Evolutionary conservation across 2,797 vertebrate species (phyloP).

Genomic region (Galagoides demidoff): DNA sequence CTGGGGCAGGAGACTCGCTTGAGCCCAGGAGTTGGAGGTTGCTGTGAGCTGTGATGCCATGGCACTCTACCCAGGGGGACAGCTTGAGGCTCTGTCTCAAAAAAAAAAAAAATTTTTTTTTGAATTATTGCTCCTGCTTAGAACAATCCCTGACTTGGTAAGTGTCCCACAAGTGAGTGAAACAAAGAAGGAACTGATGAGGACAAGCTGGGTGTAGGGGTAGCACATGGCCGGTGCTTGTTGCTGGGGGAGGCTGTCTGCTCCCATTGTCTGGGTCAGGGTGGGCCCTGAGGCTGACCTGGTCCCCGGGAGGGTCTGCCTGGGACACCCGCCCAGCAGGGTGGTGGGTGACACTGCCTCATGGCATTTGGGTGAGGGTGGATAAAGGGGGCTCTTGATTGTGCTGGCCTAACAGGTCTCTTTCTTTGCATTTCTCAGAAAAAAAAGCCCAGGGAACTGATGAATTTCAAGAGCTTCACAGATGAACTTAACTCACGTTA

Average conservation of each 20-base stretch:
- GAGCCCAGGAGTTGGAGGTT: too few relatives aligned
- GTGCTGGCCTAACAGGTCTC: not conserved
- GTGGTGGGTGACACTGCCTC: too few relatives aligned
- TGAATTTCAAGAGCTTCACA: conserved; percentile 79
- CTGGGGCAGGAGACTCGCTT: too few relatives aligned
- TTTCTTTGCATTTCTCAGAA: conserved; percentile 73
- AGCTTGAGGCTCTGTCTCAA: too few relatives aligned
- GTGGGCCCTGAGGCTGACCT: not conserved
- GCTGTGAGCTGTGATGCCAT: too few relatives aligned
- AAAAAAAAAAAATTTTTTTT: not conserved
- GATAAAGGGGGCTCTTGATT: not conserved
- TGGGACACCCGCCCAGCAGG: rapidly evolving
- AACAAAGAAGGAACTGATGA: not conserved
- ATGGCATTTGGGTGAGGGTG: not conserved
- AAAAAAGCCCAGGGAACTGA: conserved; percentile 67
- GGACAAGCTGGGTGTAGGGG: not conserved
- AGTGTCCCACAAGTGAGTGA: not conserved
- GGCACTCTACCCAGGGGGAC: too few relatives aligned
- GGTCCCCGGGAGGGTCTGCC: too few relatives aligned
- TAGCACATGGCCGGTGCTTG: rapidly evolving
- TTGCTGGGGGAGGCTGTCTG: too few relatives aligned
- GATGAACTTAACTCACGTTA: conserved; percentile 78
- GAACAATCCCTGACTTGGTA: not conserved
- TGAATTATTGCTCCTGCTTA: not conserved
- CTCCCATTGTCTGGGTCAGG: not conserved